Evolutionary conservation across 37 sponge, comb jelly and placozoan genomes (phyloP), one percentile per base, ranked within the genome.

Genomic region (Haliclona indistincta): DNA sequence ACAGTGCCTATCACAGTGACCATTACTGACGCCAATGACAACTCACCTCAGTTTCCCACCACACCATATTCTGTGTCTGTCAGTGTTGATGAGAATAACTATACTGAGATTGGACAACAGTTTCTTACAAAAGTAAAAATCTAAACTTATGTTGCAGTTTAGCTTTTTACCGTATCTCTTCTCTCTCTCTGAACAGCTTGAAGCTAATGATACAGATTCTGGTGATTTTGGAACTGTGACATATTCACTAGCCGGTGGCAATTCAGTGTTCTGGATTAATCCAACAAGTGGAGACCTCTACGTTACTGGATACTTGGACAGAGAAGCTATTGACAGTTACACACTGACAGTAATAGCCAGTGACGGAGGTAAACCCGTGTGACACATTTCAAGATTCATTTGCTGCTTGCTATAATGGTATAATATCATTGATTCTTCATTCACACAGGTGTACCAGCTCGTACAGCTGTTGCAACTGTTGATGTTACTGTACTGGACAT

Each of bases 141-240:
- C 13, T 47, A 47, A 17, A 47, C n/a, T n/a, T 11, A 7, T 58
- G n/a, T 58, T 58, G n/a, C 13, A 25, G n/a, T 58, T 58, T 58
- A 58, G 11, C n/a, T 58, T 7, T 58, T 58, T n/a, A 58, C n/a
- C n/a, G n/a, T n/a, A n/a, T n/a, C n/a, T n/a, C n/a, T 19, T 43
- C 47, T 63, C 4, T 28, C 43, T 30, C 25, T 15, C 51, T 19
- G 61, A 33, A 22, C 49, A 84, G 85, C 70, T 84, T 20, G 29
- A n/a, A 22, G 85, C 85, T 42, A 63, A 71, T 1, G 85, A 84
- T 43, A 2, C 19, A 15, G 85, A 84, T 26, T 62, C 64, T 34
- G 78, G 62, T 32, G 64, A 23, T 0, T 77, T 64, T 62, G 85
- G 78, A 25, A 22, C 2, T 32, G 78, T 84, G 19, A 68, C 54